Conservation (phyloP, 1,140 invertebrate species). For the Zaprionus inermis region DNA sequence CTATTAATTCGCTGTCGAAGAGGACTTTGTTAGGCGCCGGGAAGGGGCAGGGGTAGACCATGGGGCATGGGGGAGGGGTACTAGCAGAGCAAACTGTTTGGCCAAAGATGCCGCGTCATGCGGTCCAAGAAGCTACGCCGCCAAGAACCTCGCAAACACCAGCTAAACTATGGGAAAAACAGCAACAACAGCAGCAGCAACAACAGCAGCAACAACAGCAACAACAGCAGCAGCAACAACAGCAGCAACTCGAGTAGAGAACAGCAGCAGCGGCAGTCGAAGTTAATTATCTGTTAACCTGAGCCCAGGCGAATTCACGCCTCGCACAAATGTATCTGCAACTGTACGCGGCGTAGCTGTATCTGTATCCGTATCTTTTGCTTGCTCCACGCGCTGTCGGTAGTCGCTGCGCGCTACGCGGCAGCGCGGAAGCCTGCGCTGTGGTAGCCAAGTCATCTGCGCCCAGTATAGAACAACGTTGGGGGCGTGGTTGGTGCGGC, state of each 20-base stretch:
- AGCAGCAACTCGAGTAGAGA: neutral
- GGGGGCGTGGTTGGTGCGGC: no score
- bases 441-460: constrained; percentile 36
- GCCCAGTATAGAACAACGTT: constrained; percentile 11
- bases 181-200: constrained; percentile 24
- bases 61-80: constrained; percentile 14
- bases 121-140: constrained; percentile 61
- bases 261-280: constrained; percentile 12
- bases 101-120: constrained; percentile 58
- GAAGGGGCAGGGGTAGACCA: constrained; percentile 35
- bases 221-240: constrained; percentile 11
- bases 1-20: constrained; percentile 70
- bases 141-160: constrained; percentile 56
- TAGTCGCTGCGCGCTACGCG: constrained; percentile 29
- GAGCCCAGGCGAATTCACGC: constrained; percentile 62
- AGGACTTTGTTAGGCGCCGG: constrained; percentile 56
- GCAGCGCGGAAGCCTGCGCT: no score
- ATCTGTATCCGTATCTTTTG: constrained; percentile 14
- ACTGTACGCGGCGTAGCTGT: constrained; percentile 2
- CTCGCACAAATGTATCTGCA: constrained; percentile 37
- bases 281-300: constrained; percentile 80
- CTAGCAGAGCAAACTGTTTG: constrained; percentile 5
- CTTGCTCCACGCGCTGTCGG: neutral
- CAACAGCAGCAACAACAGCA: constrained; percentile 6
- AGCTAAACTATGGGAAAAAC: constrained; percentile 74